Conservation (phyloP, 2,888 invertebrate genomes). For the Beris chalybata region DNA sequence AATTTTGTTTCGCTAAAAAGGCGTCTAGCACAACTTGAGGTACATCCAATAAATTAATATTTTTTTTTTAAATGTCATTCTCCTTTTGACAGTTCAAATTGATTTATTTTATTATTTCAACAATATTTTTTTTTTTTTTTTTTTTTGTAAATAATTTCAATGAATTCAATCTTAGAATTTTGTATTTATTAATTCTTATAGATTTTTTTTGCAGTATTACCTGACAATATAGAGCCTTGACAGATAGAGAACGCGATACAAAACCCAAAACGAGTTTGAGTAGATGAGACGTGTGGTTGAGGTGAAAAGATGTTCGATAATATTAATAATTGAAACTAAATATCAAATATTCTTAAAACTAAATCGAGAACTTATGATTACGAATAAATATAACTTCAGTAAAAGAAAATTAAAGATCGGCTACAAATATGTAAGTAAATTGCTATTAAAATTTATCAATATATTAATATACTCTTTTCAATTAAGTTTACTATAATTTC, state of each 20-base stretch:
- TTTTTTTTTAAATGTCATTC: conserved; percentile 26
- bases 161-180: conserved; percentile 13
- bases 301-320: conserved; percentile 34
- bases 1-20: conserved; percentile 13
- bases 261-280: conserved; percentile 35
- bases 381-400: neutral
- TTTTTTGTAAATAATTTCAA: too few species aligned
- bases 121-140: too few species aligned
- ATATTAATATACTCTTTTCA: too few species aligned
- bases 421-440: too few species aligned
- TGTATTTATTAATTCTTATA: conserved; percentile 32
- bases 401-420: too few species aligned
- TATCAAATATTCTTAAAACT: conserved; percentile 13
- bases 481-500: too few species aligned
- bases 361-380: neutral
- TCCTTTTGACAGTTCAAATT: conserved; percentile 1
- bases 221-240: conserved; percentile 58
- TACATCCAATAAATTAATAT: conserved; percentile 33
- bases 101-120: neutral
- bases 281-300: conserved; percentile 36
- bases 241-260: conserved; percentile 36
- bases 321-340: conserved; percentile 22
- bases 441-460: too few species aligned
- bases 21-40: conserved; percentile 31
- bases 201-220: conserved; percentile 47